Evolutionary conservation across 2,797 vertebrate species (phyloP), one percentile per base, ranked within the genome.

Genomic region (Myripristis murdjan): DNA sequence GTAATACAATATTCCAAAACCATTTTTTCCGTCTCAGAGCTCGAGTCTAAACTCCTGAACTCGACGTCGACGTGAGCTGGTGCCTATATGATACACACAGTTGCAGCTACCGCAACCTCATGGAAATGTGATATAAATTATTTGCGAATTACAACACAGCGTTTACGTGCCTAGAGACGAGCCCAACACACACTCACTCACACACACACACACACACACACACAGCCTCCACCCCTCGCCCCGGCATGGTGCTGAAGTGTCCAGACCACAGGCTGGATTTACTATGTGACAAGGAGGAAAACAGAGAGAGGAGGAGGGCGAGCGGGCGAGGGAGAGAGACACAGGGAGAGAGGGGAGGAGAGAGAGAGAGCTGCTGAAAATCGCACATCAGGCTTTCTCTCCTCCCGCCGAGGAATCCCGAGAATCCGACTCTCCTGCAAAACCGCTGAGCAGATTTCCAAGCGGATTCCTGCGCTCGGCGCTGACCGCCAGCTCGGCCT

Each of bases 201-300:
- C 16, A 41, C 16, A 61, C 35, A 6, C 64, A 47, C 28, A 52
- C 58, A 46, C 26, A 18, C 48, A 39, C 12, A 22, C 48, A 24
- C 33, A 15, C 26, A 26, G 24, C 12, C 63, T 28, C 33, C 11
- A 9, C 60, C 47, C n/a, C 59, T 51, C 16, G 59, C 43, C 70
- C 58, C n/a, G 53, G 49, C 48, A 37, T 16, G 7, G 37, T 22
- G 59, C 20, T 60, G 55, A 75, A 55, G 20, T 54, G 53, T 68
- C 55, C 48, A 63, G 59, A 76, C 73, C 82, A 56, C 71, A 60
- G 35, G 26, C 54, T 46, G 43, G 53, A 73, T 73, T 69, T 76
- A 73, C 51, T 39, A 60, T 55, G 70, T 73, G 72, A 48, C 37
- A 47, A 73, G 49, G 57, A 59, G 46, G 52, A 48, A 48, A 73